Evolutionary conservation across 2,888 invertebrate species (phyloP), one percentile per base, ranked within the genome.

Genomic region (Cacoxenus indagator): DNA sequence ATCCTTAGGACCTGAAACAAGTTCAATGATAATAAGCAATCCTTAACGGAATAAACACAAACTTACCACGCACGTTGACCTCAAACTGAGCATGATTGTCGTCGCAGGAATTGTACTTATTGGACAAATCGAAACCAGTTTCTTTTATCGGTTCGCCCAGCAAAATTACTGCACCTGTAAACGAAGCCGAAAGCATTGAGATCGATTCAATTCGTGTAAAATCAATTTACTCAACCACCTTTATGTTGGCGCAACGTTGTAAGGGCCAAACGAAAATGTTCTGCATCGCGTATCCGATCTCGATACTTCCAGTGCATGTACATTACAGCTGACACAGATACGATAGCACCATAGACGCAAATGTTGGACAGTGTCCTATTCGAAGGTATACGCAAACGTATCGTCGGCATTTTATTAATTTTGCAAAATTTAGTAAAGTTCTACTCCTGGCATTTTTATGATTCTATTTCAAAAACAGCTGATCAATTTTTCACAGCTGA

Each of bases 91-190:
- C 93, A 8, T 78, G 85, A 29, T 88, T 77, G 1, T 89, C 90
- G 82, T 91, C 90, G 57, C 90, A 90, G 75, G 84, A 90, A 73
- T 90, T 90, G 59, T 90, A 90, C 61, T 83, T 74, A 77, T 92
- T 90, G 2, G 89, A 89, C 45, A 94, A 81, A 85, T 93, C 91
- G 70, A 94, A 90, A 4, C 89, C 88, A 64, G 89, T 89, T 70
- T 92, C 92, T 84, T 90, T 91, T 45, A 95, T 92, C 0, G 95
- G 95, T 85, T 94, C 92, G 2, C 95, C 95, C 46, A 95, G 87
- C 71, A 92, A 88, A 64, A 90, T 85, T 4, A 92, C 88, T 3
- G 93, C 93, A 37, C 92, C 92, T 87, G 11, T n/a, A n/a, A n/a
- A n/a, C n/a, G n/a, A n/a, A n/a, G n/a, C n/a, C n/a, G n/a, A n/a